Percentiles rank a stretch among this genome's conserved stretches.
phyloP scores from a whole-genome alignment of 1,140 invertebrate genomes.

The Musca vetustissima region DNA sequence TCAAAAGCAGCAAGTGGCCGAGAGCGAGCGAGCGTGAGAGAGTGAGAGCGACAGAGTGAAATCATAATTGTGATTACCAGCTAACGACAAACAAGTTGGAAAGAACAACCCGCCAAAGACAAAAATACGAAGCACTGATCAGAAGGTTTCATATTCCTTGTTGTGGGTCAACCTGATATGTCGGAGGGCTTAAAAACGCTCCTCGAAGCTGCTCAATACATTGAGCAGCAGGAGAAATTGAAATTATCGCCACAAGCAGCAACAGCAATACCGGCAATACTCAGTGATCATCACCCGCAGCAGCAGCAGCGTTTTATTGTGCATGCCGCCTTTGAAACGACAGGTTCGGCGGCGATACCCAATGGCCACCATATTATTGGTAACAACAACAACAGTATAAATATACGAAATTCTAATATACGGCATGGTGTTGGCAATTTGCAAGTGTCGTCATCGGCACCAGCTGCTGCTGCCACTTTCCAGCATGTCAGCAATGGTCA shows the following conservation, averaged over 20 bases:
- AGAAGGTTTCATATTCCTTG: conserved; percentile 5
- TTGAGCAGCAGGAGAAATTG: conserved; percentile 27
- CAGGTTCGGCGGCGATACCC: background rate
- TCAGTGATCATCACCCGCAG: background rate
- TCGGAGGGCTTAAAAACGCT: conserved; percentile 20
- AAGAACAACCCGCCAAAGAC: too few species aligned
- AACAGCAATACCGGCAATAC: conserved; percentile 17
- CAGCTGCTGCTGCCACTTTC: conserved; percentile 21
- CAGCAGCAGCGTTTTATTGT: conserved; percentile 11
- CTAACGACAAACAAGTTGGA: too few species aligned
- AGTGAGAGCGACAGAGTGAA: background rate
- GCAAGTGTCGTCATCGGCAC: conserved; percentile 24
- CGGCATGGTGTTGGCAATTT: conserved; percentile 5
- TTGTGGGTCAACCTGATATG: conserved; percentile 18
- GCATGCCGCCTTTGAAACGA: background rate
- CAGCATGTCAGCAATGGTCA: conserved; percentile 5
- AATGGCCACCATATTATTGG: background rate
- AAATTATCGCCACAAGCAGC: conserved; percentile 16
- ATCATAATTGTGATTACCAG: background rate
- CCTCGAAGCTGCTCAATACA: conserved; percentile 25
- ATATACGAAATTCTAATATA: conserved; percentile 14
- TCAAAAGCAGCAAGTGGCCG: background rate
- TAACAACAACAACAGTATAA: conserved; percentile 8
- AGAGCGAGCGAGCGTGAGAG: background rate
- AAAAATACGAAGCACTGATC: background rate